A percentile compares a stretch with the other conserved stretches of the same genome.
phyloP scores from a whole-genome alignment of 1,140 invertebrate species.

The Orius insidiosus region DNA sequence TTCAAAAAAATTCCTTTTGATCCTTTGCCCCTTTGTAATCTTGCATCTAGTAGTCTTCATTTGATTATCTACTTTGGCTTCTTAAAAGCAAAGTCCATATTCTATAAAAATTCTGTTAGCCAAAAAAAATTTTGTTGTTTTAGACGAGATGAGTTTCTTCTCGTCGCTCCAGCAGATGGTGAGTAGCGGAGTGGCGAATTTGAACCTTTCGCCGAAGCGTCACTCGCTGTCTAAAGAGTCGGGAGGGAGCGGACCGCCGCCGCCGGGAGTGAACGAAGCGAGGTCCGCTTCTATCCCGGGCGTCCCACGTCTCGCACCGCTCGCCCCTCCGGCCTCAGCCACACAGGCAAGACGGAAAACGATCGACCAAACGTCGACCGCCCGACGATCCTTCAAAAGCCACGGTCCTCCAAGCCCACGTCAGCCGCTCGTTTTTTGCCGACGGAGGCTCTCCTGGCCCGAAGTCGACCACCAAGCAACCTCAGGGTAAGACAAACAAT shows the following conservation, averaged over 20 bases:
- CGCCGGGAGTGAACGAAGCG: slow-evolving; percentile 39
- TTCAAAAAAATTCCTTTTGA: too few species aligned
- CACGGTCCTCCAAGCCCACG: slow-evolving; percentile 26
- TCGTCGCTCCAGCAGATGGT: slow-evolving; percentile 64
- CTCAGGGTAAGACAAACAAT: slow-evolving; percentile 63
- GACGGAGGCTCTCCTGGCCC: slow-evolving; percentile 56
- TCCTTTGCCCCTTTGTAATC: too few species aligned
- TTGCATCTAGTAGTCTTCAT: too few species aligned
- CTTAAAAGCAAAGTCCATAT: too few species aligned
- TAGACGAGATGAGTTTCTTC: slow-evolving; percentile 55
- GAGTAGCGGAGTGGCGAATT: slow-evolving; percentile 53
- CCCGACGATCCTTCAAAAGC: slow-evolving; percentile 21
- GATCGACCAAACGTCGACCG: slow-evolving; percentile 21
- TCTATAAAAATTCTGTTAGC: too few species aligned
- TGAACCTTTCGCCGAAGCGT: slow-evolving; percentile 56
- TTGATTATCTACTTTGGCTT: too few species aligned
- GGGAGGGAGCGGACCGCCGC: slow-evolving; percentile 31
- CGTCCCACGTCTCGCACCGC: slow-evolving; percentile 20
- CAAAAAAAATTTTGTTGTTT: too few species aligned
- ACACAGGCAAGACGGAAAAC: background rate
- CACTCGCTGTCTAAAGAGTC: slow-evolving; percentile 52
- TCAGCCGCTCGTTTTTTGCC: slow-evolving; percentile 45
- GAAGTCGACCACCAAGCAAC: slow-evolving; percentile 62
- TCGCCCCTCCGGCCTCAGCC: slow-evolving; percentile 27
- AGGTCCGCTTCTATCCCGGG: slow-evolving; percentile 28